These are phyloP conservation scores for Babylonia areolata DNA, from an alignment of 1,140 invertebrate species.

Conservation along the genomic window DNA sequence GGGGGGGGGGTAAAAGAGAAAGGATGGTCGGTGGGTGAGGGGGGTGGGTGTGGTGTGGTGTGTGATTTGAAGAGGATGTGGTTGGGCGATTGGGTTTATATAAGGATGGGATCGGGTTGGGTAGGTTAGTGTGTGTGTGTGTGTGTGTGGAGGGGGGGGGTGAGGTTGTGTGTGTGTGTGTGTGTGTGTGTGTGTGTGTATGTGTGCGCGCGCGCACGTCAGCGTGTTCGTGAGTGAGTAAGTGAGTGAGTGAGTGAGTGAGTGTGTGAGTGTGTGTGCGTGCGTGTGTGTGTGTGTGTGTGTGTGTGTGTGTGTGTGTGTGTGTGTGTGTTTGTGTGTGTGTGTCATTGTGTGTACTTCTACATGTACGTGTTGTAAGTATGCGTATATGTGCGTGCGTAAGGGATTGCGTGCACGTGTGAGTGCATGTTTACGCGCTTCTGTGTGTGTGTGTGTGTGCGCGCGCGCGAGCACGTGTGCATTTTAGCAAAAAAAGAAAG, in stretches of 20 bases:
- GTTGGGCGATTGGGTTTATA: too few relatives aligned
- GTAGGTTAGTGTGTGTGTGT: slow-evolving; percentile 4
- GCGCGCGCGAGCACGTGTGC: too few relatives aligned
- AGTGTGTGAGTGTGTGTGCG: background rate
- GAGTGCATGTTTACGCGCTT: background rate
- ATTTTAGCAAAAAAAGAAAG: too few relatives aligned
- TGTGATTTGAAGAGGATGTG: background rate
- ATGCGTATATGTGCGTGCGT: too few relatives aligned
- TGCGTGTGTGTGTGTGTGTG: background rate
- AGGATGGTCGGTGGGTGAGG: too few relatives aligned
- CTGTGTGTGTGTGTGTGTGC: background rate
- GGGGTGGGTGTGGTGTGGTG: background rate
- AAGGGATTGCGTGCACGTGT: background rate
- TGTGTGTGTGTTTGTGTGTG: background rate
- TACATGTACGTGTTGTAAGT: too few relatives aligned
- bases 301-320: background rate
- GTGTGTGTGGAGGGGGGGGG: background rate
- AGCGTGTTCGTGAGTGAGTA: background rate
- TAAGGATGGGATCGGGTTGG: too few relatives aligned
- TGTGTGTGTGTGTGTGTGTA: background rate
- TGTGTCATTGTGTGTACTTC: too few relatives aligned
- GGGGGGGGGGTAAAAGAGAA: background rate
- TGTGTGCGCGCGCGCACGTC: background rate
- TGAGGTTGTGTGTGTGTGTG: background rate
- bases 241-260: background rate